These are phyloP conservation scores for Echiichthys vipera DNA, from an alignment of 2,797 vertebrate genomes.

Conservation along the genomic window DNA sequence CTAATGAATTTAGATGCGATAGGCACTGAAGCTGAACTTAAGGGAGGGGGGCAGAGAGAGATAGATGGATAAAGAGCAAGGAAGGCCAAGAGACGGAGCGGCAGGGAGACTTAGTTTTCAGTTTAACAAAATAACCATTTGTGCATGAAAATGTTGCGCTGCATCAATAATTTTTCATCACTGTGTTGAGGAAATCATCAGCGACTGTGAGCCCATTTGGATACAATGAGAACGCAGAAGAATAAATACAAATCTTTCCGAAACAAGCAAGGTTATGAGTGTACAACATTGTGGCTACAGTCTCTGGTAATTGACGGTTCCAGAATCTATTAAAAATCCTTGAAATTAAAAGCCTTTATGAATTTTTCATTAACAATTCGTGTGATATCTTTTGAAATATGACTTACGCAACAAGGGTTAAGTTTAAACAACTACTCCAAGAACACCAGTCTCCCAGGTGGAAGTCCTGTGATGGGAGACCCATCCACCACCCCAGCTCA, in stretches of 20 bases:
- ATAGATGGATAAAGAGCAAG: slow-evolving; percentile 66
- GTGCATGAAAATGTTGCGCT: slow-evolving; percentile 39
- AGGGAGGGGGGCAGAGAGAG: slow-evolving; percentile 45
- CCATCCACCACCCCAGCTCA: too few species aligned
- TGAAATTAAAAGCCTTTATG: slow-evolving; percentile 1
- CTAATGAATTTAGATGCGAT: slow-evolving; percentile 83
- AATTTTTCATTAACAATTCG: too few species aligned
- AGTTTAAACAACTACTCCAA: too few species aligned
- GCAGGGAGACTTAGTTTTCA: slow-evolving; percentile 57
- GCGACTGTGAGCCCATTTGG: not conserved
- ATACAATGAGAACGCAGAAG: not conserved
- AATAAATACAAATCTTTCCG: not conserved
- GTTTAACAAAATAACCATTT: slow-evolving; percentile 51
- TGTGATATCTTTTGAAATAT: too few species aligned
- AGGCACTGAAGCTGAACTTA: slow-evolving; percentile 80
- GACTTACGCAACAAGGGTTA: too few species aligned
- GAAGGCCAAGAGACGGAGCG: slow-evolving; percentile 58
- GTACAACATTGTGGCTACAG: not conserved
- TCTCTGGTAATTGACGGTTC: not conserved
- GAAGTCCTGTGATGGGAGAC: too few species aligned
- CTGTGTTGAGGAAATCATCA: slow-evolving; percentile 13
- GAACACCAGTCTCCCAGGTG: too few species aligned
- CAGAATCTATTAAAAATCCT: not conserved
- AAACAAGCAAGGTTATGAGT: not conserved
- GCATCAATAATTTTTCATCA: slow-evolving; percentile 46